Conservation (phyloP, 2,888 invertebrate genomes). For the Malacosoma neustria region DNA sequence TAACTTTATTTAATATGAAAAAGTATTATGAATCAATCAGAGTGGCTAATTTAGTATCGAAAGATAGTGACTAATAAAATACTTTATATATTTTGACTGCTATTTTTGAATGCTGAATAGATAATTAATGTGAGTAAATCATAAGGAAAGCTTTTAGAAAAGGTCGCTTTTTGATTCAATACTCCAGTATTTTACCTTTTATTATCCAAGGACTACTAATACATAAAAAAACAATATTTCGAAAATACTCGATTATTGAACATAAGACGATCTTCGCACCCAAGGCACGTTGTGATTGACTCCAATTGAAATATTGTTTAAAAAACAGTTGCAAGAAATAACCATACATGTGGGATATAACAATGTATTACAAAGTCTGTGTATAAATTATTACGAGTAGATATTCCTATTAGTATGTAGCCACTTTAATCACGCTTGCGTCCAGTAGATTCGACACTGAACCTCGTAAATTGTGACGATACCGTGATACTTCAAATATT, state of each 20-base stretch:
- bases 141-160: too few relatives aligned
- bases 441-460: conserved; percentile 35
- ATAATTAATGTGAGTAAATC: too few relatives aligned
- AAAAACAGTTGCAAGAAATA: too few relatives aligned
- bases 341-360: too few relatives aligned
- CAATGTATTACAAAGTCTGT: neutral
- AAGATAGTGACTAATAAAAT: conserved; percentile 10
- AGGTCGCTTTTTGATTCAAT: too few relatives aligned
- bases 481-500: neutral
- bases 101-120: conserved; percentile 16
- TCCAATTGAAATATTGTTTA: too few relatives aligned
- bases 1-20: conserved; percentile 60
- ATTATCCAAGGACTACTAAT: too few relatives aligned
- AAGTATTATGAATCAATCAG: conserved; percentile 52
- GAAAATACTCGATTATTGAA: too few relatives aligned
- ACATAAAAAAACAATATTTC: too few relatives aligned
- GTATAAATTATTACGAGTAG: neutral
- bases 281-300: too few relatives aligned
- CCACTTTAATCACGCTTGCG: conserved; percentile 40
- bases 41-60: conserved; percentile 35
- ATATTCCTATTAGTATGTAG: neutral
- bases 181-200: too few relatives aligned
- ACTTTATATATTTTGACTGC: conserved; percentile 14
- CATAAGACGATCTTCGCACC: too few relatives aligned
- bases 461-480: neutral